Evolutionary conservation across 2,797 vertebrate species (phyloP), one percentile per base, ranked within the genome.

Genomic region (Diceros bicornis): DNA sequence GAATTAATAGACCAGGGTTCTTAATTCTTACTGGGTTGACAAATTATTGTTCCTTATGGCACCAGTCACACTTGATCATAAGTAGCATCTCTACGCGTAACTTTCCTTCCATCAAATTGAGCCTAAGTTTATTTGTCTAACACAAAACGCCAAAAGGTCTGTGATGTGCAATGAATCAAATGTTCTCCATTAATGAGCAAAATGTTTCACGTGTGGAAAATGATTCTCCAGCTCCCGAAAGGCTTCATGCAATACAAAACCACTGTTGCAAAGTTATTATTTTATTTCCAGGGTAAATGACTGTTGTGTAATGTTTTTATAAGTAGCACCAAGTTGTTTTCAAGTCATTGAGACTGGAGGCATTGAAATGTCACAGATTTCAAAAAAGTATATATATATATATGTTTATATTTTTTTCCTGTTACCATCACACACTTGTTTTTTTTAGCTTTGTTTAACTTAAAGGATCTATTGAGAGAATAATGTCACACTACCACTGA

Each of bases 1-100:
- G 72, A 96, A 98, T 97, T 98, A 98, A 98, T 98, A 97, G n/a
- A 95, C 96, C 96, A 92, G 71, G 95, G 92, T 98, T 98, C 95
- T 94, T 97, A 96, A 98, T 97, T 98, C 91, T 89, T 98, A 93
- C 91, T 13, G 74, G 97, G 71, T 71, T 98, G 97, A 98, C 90
- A 98, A 96, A 94, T 97, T 55, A 98, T 47, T 81, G 64, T 89
- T 96, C 95, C 97, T 96, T 94, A 96, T 87, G 92, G 96, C 29
- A 69, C 29, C 59, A 93, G 82, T 94, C 97, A 95, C 37, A 97
- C 90, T 96, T 96, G 79, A 94, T 97, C 96, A 96, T 82, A 98
- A 98, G 98, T 55, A 96, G 37, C 23, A 86, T 96, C 97, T 91
- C 85, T 23, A 90, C 81, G 64, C 0, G 6, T 74, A 97, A 95